Conservation (phyloP, 2,888 invertebrate species). For the Orthosia incerta region DNA sequence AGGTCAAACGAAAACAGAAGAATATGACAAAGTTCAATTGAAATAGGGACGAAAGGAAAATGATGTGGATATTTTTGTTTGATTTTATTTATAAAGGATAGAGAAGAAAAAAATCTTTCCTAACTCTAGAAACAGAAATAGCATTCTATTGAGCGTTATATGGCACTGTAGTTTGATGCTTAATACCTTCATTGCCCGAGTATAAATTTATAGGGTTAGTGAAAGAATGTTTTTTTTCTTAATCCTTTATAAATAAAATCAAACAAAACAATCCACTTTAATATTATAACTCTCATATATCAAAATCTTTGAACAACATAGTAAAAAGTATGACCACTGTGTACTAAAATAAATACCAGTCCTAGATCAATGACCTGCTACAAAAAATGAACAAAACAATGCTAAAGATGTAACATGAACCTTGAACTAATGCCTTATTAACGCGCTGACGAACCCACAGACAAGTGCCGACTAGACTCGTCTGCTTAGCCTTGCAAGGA, state of each 20-base stretch:
- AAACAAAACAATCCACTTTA: neutral
- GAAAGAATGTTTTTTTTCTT: neutral
- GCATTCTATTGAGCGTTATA: no score
- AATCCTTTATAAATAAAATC: neutral
- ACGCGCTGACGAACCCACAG: constrained; percentile 60
- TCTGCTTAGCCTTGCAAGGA: constrained; percentile 63
- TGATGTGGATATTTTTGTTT: no score
- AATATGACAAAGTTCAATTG: neutral
- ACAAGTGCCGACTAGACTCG: constrained; percentile 68
- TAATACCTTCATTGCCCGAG: no score
- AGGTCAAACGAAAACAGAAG: constrained; percentile 1
- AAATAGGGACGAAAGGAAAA: neutral
- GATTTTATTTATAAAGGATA: no score
- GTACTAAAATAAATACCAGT: constrained; percentile 10
- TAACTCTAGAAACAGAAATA: no score
- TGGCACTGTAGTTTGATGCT: no score
- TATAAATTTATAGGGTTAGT: no score
- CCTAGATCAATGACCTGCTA: constrained; percentile 53
- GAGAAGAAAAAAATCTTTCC: no score
- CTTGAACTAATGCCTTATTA: constrained; percentile 75
- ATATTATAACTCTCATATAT: neutral
- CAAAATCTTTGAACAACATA: neutral
- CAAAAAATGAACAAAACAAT: constrained; percentile 54
- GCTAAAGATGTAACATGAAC: constrained; percentile 69
- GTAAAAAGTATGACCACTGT: neutral